Base-by-base conservation (phyloP, 2,888 invertebrate genomes). In the Biston betularia region DNA sequence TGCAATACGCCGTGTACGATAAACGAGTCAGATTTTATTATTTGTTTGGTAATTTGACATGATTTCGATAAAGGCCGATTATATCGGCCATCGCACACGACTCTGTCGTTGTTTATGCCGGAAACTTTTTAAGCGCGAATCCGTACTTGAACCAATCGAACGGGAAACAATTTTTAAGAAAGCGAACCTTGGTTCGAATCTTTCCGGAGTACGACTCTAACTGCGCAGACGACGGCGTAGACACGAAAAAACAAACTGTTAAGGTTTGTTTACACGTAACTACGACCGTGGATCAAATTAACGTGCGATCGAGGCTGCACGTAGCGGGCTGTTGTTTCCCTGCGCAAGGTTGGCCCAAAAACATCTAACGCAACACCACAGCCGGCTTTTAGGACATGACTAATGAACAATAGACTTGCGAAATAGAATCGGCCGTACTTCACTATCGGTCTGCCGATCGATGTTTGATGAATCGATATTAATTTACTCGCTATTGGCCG, bases 261-360 rank as follows among this genome's bases (percentile, higher is more conserved):
- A 83, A 83, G 77, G 73, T 71, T 70, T 85, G 84, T 86, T 85
- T 86, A 85, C 86, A 82, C 76, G 75, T 78, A 72, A 75, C 76
- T 68, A 70, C 83, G 90, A 79, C 91, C 90, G 83, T 90, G 90
- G 87, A 81, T 81, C 79, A 78, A 84, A 87, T 88, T 89, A 87
- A 84, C 89, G 86, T 79, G 77, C 75, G 77, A 73, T 78, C 89
- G 89, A 90, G 90, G 91, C 84, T 89, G 85, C 90, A 89, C 90
- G 92, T 91, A 89, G 81, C 75, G 70, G 80, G 82, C 80, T 81
- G 85, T 82, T 81, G 82, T 82, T 80, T 81, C 78, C 79, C 77
- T 76, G 75, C 74, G 76, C 86, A 88, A 87, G 88, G 88, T 80
- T 85, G 84, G 81, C 81, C 84, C 83, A 83, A 83, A 89, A 89